Evolutionary conservation across 2,113 vertebrate species (phyloP), one percentile per base, ranked within the genome.

Genomic region (Epinephelus moara): DNA sequence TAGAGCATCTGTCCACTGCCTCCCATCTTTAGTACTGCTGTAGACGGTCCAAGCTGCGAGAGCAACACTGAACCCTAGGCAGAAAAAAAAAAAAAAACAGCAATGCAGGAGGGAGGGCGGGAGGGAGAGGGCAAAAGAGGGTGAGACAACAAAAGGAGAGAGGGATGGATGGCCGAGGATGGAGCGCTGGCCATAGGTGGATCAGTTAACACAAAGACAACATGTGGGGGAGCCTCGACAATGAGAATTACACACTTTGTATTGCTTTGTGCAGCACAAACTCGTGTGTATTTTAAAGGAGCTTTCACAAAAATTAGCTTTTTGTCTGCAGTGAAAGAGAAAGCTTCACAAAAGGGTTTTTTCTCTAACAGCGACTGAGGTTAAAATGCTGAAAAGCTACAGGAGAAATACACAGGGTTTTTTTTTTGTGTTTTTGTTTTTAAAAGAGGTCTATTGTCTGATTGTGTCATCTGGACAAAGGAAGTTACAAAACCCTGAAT

Each of bases 191-290:
- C 61, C 57, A 86, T 85, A 76, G 77, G 78, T 91, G 90, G 84
- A 92, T 93, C 92, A 91, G 67, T 91, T 88, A 85, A 88, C 87
- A 94, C 89, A 95, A 94, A 93, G 85, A 91, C 90, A 86, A 89
- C 82, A 77, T 57, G 71, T 45, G 42, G 67, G 19, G 81, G 80
- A 82, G 80, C 27, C 70, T 80, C 81, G 75, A 85, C 89, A 86
- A 81, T 76, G 73, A 19, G 75, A 82, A 55, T 85, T 84, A 78
- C 78, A 47, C 37, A n/a, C 66, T 66, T 69, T 70, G 77, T 70
- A 19, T 59, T 23, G 57, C 69, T 74, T 76, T 45, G 59, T 21
- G 2, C 45, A 10, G 21, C 64, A 57, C 53, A 70, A 55, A 80
- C 77, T 37, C 9, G 0, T 1, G 0, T 52, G 53, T 21, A 3